Conservation (phyloP, 2,888 invertebrate species). For the Tiliacea citrago region DNA sequence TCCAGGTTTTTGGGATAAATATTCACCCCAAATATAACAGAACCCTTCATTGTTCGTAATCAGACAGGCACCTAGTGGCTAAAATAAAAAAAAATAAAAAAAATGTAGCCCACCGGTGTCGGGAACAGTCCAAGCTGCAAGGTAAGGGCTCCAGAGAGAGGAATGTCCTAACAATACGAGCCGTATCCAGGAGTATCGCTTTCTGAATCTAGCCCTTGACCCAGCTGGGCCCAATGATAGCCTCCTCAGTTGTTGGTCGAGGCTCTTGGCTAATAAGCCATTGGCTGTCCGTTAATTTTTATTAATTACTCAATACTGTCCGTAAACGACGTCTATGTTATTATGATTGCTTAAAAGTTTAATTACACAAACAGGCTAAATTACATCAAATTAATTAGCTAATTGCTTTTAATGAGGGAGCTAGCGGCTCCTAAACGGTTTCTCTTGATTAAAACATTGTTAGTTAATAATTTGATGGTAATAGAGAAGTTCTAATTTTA, state of each 20-base stretch:
- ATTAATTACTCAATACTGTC: slow-evolving; percentile 6
- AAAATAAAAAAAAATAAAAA: too few species aligned
- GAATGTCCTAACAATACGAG: not conserved
- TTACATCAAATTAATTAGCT: slow-evolving; percentile 37
- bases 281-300: not conserved
- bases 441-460: slow-evolving; percentile 34
- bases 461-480: slow-evolving; percentile 15
- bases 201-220: not conserved
- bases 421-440: slow-evolving; percentile 3
- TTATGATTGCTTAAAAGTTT: slow-evolving; percentile 14
- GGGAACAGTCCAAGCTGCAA: too few species aligned
- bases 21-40: too few species aligned
- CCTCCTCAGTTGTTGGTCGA: not conserved
- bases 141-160: too few species aligned
- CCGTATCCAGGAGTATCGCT: not conserved
- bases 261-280: not conserved
- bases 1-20: too few species aligned
- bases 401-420: slow-evolving; percentile 39
- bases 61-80: too few species aligned
- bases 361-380: slow-evolving; percentile 33
- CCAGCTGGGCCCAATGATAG: not conserved
- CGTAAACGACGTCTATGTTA: slow-evolving; percentile 24
- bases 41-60: too few species aligned
- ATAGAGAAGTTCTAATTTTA: slow-evolving; percentile 1
- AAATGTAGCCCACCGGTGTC: too few species aligned